phyloP scores from a whole-genome alignment of 2,113 vertebrate species.

The Variabilichromis moorii region DNA sequence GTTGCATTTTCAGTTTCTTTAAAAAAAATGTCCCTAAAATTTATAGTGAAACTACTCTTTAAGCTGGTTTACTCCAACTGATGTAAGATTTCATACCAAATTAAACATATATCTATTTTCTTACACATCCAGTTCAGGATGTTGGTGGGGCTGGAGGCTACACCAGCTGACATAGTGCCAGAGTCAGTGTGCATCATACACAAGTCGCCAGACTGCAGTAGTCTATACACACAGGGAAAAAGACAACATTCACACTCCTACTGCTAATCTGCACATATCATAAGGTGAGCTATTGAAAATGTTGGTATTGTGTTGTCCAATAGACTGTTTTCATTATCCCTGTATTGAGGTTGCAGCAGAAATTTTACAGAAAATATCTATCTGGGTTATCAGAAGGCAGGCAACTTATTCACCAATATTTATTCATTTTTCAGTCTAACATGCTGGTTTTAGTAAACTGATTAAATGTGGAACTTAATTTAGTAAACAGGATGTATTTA shows the following conservation, averaged over 20 bases:
- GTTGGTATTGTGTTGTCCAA: background rate
- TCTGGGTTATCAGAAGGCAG: background rate
- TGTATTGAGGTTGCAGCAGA: background rate
- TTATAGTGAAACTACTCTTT: background rate
- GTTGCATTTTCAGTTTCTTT: background rate
- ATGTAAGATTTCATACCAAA: background rate
- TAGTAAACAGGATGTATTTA: background rate
- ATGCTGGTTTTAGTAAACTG: background rate
- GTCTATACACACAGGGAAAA: background rate
- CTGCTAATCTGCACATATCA: background rate
- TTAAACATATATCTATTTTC: background rate
- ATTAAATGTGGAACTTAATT: background rate
- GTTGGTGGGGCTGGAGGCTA: background rate
- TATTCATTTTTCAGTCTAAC: background rate
- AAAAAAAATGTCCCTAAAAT: background rate
- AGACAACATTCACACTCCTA: background rate
- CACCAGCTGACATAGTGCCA: background rate
- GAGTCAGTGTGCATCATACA: accelerated
- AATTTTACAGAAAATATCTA: background rate
- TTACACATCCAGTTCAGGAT: background rate
- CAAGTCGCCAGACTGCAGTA: accelerated
- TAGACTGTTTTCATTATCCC: background rate
- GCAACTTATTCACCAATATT: background rate
- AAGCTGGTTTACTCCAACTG: background rate
- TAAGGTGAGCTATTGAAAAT: accelerated